Base-by-base conservation (phyloP, 2,113 vertebrate species). In the Phylloscopus trochiloides region DNA sequence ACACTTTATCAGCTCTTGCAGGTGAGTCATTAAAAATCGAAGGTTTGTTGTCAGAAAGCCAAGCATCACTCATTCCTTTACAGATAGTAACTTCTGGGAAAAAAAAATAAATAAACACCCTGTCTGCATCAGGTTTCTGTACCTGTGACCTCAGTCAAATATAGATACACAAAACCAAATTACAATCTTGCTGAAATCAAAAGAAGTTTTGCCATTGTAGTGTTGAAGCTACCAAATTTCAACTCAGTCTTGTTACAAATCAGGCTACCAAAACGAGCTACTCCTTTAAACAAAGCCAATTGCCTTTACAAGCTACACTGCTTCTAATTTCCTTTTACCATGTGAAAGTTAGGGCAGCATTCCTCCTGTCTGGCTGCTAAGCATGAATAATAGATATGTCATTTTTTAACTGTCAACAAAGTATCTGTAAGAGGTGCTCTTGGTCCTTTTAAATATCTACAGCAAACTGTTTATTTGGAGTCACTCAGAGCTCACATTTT, bases 331-430 rank as follows among this genome's bases (percentile, higher is more conserved):
- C 65, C 88, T 2, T 82, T 85, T 72, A 57, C 51, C 70, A 81
- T 45, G 31, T 4, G 18, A 81, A 92, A 97, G 96, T 95, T 95
- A 89, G 91, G 86, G 88, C 77, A 96, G 88, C 88, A 75, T 96
- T 93, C 57, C 84, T 90, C 88, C 62, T 94, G 95, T 96, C 82
- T 76, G 51, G 19, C 76, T 72, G 91, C 51, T 95, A 89, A 61
- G 70, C 90, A 97, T 97, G 96, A 97, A 97, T 97, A 97, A 97
- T 92, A 98, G 97, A 97, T 90, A 78, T 1, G 4, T 92, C 97
- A 95, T 97, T 97, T 97, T 96, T 98, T 96, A 96, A 96, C 97
- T 96, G 84, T 91, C 97, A 97, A 95, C 96, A 95, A 86, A 96
- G 84, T 95, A 91, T 65, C 94, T 95, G 51, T 92, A 95, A 98